Conservation (phyloP, 1,140 invertebrate genomes). For the Mizuhopecten yessoensis region DNA sequence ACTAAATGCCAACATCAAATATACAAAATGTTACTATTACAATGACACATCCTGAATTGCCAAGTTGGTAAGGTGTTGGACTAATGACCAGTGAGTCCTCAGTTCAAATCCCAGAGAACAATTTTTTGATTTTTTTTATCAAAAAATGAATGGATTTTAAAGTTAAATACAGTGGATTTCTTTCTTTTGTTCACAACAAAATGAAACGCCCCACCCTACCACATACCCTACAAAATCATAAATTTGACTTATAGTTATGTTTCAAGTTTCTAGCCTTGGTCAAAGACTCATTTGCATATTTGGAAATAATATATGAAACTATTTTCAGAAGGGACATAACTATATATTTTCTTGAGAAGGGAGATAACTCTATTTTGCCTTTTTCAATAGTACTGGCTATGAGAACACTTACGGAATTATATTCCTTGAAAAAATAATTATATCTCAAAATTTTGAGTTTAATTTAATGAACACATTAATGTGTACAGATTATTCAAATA, state of each 20-base stretch:
- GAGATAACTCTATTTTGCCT: not conserved
- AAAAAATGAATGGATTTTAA: not conserved
- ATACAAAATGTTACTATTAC: too few relatives aligned
- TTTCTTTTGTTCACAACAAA: too few relatives aligned
- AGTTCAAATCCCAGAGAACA: not conserved
- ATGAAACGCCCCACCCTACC: not conserved
- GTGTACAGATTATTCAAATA: too few relatives aligned
- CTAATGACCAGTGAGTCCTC: not conserved
- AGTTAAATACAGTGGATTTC: not conserved
- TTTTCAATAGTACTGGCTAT: too few relatives aligned
- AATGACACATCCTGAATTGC: not conserved
- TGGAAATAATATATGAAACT: not conserved
- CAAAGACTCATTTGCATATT: constrained; percentile 1
- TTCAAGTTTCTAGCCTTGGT: not conserved
- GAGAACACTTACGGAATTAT: too few relatives aligned
- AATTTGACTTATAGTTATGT: not conserved
- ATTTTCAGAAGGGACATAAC: not conserved
- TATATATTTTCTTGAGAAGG: not conserved
- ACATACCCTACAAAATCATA: not conserved
- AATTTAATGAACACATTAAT: too few relatives aligned
- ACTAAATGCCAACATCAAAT: not conserved
- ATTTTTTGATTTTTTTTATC: not conserved
- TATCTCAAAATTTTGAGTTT: too few relatives aligned
- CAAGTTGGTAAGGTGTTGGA: not conserved
- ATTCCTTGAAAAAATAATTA: too few relatives aligned